Evolutionary conservation across 2,888 invertebrate genomes (phyloP).

Genomic region (Morpho helenor): DNA sequence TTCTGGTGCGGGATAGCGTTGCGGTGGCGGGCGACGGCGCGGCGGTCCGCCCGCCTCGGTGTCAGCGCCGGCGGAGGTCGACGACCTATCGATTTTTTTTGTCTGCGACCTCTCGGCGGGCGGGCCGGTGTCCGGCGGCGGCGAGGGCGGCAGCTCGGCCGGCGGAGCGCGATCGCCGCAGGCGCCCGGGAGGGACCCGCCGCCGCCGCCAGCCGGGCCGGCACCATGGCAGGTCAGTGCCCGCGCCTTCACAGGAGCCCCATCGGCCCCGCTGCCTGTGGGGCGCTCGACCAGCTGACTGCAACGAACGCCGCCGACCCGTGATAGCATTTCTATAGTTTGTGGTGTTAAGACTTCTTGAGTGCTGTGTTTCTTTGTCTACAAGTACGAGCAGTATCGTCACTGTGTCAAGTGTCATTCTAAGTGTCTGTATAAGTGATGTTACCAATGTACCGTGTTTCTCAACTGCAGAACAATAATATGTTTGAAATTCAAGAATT

Average conservation of each 20-base stretch:
- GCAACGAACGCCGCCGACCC: not conserved
- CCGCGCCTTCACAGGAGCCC: slow-evolving; percentile 38
- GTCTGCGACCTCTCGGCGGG: slow-evolving; percentile 73
- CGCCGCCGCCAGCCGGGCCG: slow-evolving; percentile 39
- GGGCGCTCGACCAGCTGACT: slow-evolving; percentile 6
- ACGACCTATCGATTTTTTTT: slow-evolving; percentile 78
- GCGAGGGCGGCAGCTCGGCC: slow-evolving; percentile 30
- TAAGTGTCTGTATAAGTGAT: slow-evolving; percentile 18
- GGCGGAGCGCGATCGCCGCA: slow-evolving; percentile 19
- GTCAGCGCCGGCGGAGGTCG: slow-evolving; percentile 67
- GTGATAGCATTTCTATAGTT: too few relatives aligned
- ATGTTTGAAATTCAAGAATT: not conserved
- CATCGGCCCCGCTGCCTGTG: slow-evolving; percentile 27
- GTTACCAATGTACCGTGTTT: slow-evolving; percentile 1
- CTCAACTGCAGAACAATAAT: slow-evolving; percentile 1
- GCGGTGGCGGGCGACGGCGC: slow-evolving; percentile 43
- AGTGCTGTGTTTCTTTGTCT: slow-evolving; percentile 27
- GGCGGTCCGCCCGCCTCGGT: slow-evolving; percentile 57
- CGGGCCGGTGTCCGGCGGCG: slow-evolving; percentile 53
- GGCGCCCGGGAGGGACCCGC: slow-evolving; percentile 29
- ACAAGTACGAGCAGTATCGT: slow-evolving; percentile 16
- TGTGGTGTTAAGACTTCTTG: slow-evolving; percentile 3
- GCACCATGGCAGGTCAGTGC: slow-evolving; percentile 55
- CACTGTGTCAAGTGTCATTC: slow-evolving; percentile 10
- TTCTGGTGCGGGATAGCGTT: slow-evolving; percentile 28